A percentile compares a stretch with the other conserved stretches of the same genome.
Evolutionary conservation across 2,113 vertebrate genomes (phyloP).

Genomic region (Hemibagrus wyckioides): DNA sequence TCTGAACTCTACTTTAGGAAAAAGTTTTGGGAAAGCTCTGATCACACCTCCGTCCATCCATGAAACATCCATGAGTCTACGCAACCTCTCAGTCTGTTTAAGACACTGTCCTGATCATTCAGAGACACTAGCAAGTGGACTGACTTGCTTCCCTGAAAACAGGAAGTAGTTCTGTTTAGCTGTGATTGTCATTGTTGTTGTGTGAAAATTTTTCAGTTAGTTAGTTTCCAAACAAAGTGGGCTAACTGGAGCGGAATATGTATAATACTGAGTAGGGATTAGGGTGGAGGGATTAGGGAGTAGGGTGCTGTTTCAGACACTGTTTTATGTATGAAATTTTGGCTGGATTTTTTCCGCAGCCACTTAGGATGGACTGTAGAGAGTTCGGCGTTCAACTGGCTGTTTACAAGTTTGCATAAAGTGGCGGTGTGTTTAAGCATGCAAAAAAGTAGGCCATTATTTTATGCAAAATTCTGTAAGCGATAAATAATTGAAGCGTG

Average conservation of each 20-base stretch:
- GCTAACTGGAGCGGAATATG: neutral
- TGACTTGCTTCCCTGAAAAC: neutral
- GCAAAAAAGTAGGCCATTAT: constrained; percentile 27
- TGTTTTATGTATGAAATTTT: neutral
- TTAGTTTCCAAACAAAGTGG: neutral
- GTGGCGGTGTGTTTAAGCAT: neutral
- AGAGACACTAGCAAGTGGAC: neutral
- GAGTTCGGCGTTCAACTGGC: neutral
- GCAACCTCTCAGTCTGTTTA: neutral
- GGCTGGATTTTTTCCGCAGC: neutral
- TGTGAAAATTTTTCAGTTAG: neutral
- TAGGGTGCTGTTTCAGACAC: neutral
- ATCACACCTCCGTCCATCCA: neutral
- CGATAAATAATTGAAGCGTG: constrained; percentile 24
- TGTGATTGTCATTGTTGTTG: neutral
- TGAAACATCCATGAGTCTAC: neutral
- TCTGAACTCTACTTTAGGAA: neutral
- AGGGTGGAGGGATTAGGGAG: neutral
- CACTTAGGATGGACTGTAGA: neutral
- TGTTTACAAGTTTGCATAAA: constrained; percentile 21
- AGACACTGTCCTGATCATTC: neutral
- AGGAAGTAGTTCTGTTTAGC: neutral
- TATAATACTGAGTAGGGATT: neutral
- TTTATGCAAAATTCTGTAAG: constrained; percentile 34
- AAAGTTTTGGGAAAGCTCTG: neutral